These are phyloP conservation scores for Anser brachyrhynchus DNA, from an alignment of 2,113 vertebrate species.

Conservation along the genomic window DNA sequence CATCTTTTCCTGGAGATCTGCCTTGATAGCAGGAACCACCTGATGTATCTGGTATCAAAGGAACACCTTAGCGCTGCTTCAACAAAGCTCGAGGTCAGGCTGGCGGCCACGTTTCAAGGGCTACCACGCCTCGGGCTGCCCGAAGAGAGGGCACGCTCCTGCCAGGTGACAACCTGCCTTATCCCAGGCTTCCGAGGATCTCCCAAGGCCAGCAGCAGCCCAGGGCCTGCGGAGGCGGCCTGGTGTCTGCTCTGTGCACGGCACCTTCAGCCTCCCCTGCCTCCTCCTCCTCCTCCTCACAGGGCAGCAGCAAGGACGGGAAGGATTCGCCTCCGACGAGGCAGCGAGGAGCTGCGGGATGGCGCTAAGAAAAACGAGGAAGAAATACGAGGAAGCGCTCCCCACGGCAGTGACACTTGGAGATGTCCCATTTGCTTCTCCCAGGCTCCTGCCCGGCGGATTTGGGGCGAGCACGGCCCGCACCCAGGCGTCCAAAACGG, in stretches of 20 bases:
- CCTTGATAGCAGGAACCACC: neutral
- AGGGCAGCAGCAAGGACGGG: neutral
- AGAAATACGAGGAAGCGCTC: neutral
- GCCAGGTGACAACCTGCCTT: neutral
- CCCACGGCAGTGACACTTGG: neutral
- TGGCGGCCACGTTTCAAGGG: neutral
- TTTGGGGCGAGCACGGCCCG: neutral
- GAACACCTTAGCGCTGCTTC: neutral
- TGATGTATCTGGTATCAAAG: neutral
- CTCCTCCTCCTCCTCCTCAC: neutral
- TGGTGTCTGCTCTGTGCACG: neutral
- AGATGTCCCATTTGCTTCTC: neutral
- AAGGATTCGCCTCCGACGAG: too few relatives aligned
- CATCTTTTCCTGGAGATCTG: neutral
- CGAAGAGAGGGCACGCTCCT: neutral
- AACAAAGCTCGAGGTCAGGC: neutral
- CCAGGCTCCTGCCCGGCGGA: neutral
- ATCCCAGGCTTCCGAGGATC: neutral
- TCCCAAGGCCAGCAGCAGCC: neutral
- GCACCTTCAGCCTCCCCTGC: neutral
- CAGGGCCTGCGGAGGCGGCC: neutral
- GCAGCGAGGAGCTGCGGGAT: neutral
- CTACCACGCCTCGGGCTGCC: neutral
- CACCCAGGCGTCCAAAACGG: neutral
- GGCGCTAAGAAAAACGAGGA: neutral